Percentiles rank a stretch among this genome's conserved stretches.
Evolutionary conservation across 2,797 vertebrate species (phyloP).

Genomic region (Sorex maritimensis): DNA sequence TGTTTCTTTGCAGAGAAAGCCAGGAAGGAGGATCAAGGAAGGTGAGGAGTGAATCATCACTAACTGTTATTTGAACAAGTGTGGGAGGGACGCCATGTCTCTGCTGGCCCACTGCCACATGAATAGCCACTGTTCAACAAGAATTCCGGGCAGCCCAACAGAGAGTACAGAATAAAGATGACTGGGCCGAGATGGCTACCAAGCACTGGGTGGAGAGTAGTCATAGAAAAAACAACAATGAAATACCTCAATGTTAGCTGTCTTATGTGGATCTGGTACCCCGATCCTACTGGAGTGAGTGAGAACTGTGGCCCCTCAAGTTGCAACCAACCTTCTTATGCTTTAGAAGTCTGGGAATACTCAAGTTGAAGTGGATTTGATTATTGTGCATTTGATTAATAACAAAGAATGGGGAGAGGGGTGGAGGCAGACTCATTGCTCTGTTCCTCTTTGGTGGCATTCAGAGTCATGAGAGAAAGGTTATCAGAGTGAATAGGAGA

Average conservation of each 20-base stretch:
- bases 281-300: background rate
- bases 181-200: conserved; percentile 34
- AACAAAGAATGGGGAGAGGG: background rate
- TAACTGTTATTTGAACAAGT: conserved; percentile 72
- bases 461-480: conserved; percentile 5
- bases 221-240: background rate
- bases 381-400: conserved; percentile 31
- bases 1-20: conserved; percentile 57
- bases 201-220: background rate
- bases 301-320: background rate
- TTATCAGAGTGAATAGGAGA: background rate
- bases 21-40: conserved; percentile 66
- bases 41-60: conserved; percentile 72
- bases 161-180: conserved; percentile 31
- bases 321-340: background rate
- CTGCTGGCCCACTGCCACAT: conserved; percentile 59
- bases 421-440: background rate
- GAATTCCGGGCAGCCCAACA: conserved; percentile 55
- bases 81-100: conserved; percentile 53
- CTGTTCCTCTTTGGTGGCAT: background rate
- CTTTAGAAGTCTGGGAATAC: background rate
- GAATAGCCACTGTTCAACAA: conserved; percentile 44
- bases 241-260: background rate
- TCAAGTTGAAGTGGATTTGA: conserved; percentile 50
- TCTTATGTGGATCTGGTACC: background rate